These are phyloP conservation scores for Acanthopagrus latus DNA, from an alignment of 2,797 vertebrate genomes.

Conservation along the genomic window DNA sequence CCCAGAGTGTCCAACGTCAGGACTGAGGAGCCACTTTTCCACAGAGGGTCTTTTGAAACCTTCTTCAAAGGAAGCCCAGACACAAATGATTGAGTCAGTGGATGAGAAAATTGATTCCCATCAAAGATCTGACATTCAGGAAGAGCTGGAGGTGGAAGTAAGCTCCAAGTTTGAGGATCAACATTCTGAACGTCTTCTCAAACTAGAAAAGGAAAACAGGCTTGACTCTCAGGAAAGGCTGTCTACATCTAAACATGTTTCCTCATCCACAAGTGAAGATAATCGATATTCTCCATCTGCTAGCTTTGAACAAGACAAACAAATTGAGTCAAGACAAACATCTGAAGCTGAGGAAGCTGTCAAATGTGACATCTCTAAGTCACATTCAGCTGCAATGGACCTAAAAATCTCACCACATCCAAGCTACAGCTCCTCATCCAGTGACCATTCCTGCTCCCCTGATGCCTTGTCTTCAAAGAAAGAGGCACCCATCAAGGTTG, in stretches of 20 bases:
- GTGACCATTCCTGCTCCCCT: constrained; percentile 72
- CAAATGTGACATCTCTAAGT: constrained; percentile 36
- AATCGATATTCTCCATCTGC: constrained; percentile 38
- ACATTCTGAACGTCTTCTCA: constrained; percentile 78
- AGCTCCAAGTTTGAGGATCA: constrained; percentile 73
- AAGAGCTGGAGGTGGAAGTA: constrained; percentile 83
- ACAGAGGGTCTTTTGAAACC: constrained; percentile 70
- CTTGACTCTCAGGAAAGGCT: constrained; percentile 49
- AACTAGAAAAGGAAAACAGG: constrained; percentile 73
- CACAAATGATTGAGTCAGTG: constrained; percentile 56
- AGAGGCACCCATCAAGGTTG: constrained; percentile 66
- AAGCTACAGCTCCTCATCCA: constrained; percentile 60
- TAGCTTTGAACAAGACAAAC: constrained; percentile 37
- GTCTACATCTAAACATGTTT: constrained; percentile 33
- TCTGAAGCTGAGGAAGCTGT: constrained; percentile 58
- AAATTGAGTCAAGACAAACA: constrained; percentile 41
- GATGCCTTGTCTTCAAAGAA: constrained; percentile 81
- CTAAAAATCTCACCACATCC: constrained; percentile 60
- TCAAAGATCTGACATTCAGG: constrained; percentile 84
- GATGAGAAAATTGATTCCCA: constrained; percentile 68
- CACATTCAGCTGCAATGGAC: constrained; percentile 60
- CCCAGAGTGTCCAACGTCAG: constrained; percentile 76
- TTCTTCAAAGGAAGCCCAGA: constrained; percentile 45
- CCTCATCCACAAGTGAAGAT: constrained; percentile 42
- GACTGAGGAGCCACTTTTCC: constrained; percentile 64